Percentiles rank a stretch among this genome's conserved stretches.
Conservation (phyloP, 2,888 invertebrate species). For the Ellobium chinense region DNA sequence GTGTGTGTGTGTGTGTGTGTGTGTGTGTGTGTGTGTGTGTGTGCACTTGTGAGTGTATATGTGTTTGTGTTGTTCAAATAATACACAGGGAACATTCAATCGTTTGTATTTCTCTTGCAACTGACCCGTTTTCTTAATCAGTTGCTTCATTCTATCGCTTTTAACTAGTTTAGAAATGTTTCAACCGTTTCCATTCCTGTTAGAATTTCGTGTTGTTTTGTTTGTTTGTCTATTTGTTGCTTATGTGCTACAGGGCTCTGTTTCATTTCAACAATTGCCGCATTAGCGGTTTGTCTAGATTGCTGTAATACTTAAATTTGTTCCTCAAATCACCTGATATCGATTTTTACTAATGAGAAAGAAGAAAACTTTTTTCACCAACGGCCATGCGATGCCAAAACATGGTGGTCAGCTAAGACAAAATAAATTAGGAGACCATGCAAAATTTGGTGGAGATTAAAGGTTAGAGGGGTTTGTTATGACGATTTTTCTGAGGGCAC, state of each 20-base stretch:
- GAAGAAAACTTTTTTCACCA: not conserved
- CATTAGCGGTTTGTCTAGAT: not conserved
- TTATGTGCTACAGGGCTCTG: too few relatives aligned
- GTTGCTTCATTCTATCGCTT: not conserved
- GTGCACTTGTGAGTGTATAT: too few relatives aligned
- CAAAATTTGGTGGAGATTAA: too few relatives aligned
- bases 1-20: too few relatives aligned
- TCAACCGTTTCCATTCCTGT: not conserved
- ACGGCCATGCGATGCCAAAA: not conserved
- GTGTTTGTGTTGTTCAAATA: not conserved
- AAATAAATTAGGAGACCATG: not conserved
- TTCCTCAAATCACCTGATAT: not conserved
- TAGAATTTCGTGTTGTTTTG: not conserved
- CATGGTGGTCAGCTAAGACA: not conserved
- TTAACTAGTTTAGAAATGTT: not conserved
- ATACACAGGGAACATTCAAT: not conserved
- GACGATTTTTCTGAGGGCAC: too few relatives aligned
- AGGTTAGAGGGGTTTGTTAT: too few relatives aligned
- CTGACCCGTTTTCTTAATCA: too few relatives aligned
- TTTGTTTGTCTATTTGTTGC: not conserved
- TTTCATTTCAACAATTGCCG: too few relatives aligned
- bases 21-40: too few relatives aligned
- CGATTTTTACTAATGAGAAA: not conserved
- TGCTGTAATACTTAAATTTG: not conserved
- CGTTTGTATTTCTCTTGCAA: not conserved